A percentile compares a stretch with the other conserved stretches of the same genome.
These are phyloP conservation scores for Eilema sororculum DNA, from an alignment of 2,888 invertebrate genomes.

Conservation along the genomic window DNA sequence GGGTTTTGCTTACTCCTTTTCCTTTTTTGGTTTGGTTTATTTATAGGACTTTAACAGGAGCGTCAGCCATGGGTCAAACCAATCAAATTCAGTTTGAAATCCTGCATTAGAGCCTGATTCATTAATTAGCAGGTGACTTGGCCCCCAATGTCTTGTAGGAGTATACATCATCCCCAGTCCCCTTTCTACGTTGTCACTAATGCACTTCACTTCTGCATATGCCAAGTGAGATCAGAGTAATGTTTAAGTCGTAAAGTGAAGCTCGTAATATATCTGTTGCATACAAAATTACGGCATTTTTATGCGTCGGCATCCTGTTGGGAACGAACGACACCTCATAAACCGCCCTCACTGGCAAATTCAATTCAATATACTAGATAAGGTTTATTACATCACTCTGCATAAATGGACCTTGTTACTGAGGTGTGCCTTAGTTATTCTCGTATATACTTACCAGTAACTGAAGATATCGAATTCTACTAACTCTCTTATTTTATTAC, in stretches of 20 bases:
- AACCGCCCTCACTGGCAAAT: slow-evolving; percentile 69
- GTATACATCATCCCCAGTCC: no score
- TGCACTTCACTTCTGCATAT: slow-evolving; percentile 43
- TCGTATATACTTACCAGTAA: slow-evolving; percentile 36
- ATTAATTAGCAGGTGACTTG: neutral
- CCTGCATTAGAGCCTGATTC: neutral
- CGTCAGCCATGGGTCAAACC: neutral
- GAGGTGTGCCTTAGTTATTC: slow-evolving; percentile 40
- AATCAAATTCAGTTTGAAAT: neutral
- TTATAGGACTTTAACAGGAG: neutral
- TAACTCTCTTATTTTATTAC: slow-evolving; percentile 42
- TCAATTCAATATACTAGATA: slow-evolving; percentile 73
- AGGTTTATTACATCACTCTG: slow-evolving; percentile 68
- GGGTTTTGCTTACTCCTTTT: neutral
- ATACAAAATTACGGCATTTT: slow-evolving; percentile 78
- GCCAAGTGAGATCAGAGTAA: slow-evolving; percentile 38
- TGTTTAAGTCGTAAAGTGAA: slow-evolving; percentile 10
- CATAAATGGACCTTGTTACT: slow-evolving; percentile 60
- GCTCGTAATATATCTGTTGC: slow-evolving; percentile 74
- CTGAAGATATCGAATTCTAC: slow-evolving; percentile 40
- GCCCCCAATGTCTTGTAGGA: no score
- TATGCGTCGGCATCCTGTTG: slow-evolving; percentile 68
- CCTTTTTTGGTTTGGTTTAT: neutral
- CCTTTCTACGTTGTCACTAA: neutral
- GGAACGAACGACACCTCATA: slow-evolving; percentile 71